Conservation (phyloP, 2,797 vertebrate species). For the Psittacula echo region DNA sequence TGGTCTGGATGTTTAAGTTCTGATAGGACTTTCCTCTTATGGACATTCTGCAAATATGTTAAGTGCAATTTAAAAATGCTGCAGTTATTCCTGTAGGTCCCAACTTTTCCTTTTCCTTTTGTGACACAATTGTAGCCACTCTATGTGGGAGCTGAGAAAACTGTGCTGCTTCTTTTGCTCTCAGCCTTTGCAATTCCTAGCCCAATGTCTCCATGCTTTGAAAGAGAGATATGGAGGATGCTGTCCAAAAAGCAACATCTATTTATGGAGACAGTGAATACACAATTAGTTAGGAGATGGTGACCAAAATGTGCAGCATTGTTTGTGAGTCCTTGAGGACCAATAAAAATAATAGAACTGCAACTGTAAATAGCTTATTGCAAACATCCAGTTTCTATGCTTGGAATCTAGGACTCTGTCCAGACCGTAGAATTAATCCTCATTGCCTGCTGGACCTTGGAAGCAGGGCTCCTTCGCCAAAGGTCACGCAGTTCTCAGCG, state of each 20-base stretch:
- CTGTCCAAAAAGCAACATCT: constrained; percentile 26
- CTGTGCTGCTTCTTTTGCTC: background rate
- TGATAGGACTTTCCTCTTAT: background rate
- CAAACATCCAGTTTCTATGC: constrained; percentile 52
- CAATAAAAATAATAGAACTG: constrained; percentile 61
- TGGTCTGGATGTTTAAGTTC: background rate
- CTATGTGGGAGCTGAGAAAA: background rate
- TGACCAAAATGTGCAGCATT: constrained; percentile 43
- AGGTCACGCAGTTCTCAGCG: constrained; percentile 48
- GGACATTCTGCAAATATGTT: background rate
- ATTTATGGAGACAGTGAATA: constrained; percentile 26
- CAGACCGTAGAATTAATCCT: constrained; percentile 57
- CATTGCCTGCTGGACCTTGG: constrained; percentile 48
- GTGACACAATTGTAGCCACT: background rate
- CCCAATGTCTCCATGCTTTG: background rate
- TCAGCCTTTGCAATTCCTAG: background rate
- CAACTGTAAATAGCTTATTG: constrained; percentile 64
- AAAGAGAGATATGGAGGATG: background rate
- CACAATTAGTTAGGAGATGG: background rate
- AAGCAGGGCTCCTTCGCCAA: constrained; percentile 8
- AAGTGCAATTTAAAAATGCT: background rate
- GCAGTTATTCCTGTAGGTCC: background rate
- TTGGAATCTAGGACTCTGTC: constrained; percentile 59
- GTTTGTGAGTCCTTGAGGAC: constrained; percentile 51
- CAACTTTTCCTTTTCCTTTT: background rate